Percentiles rank a stretch among this genome's conserved stretches.
phyloP scores from a whole-genome alignment of 1,140 invertebrate species.

The Pantala flavescens region DNA sequence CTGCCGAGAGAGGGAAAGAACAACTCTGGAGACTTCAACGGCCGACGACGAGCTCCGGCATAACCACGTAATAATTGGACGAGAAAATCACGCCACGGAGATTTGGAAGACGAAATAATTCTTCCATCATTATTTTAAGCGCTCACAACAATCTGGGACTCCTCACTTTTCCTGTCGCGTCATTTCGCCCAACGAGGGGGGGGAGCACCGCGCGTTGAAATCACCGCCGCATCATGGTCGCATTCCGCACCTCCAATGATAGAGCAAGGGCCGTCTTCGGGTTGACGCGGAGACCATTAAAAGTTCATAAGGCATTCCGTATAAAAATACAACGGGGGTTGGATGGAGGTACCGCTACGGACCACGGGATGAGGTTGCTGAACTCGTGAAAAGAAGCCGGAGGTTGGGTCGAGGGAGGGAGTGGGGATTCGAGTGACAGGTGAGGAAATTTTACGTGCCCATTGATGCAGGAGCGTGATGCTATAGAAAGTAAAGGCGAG shows the following conservation, averaged over 20 bases:
- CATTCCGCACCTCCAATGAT: not conserved
- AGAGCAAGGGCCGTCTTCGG: not conserved
- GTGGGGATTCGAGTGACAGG: not conserved
- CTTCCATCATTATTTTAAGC: not conserved
- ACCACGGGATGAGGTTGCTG: not conserved
- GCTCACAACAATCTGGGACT: not conserved
- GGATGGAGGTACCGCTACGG: not conserved
- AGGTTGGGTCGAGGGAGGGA: not conserved
- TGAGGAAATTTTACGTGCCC: not conserved
- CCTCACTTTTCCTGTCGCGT: not conserved
- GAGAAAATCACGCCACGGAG: not conserved
- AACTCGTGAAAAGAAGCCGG: not conserved
- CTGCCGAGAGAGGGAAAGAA: no score
- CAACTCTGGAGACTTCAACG: not conserved
- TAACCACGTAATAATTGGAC: not conserved
- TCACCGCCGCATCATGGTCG: not conserved
- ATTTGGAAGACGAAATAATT: not conserved
- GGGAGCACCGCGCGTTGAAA: not conserved
- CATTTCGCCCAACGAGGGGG: not conserved
- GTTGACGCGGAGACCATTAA: not conserved
- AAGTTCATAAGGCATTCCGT: slow-evolving; percentile 6
- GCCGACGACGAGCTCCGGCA: not conserved
- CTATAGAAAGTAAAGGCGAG: not conserved
- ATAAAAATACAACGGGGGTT: not conserved
- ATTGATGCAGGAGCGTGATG: slow-evolving; percentile 4